phyloP scores from a whole-genome alignment of 2,797 vertebrate species.

The Cynodonichthys magdalenae region DNA sequence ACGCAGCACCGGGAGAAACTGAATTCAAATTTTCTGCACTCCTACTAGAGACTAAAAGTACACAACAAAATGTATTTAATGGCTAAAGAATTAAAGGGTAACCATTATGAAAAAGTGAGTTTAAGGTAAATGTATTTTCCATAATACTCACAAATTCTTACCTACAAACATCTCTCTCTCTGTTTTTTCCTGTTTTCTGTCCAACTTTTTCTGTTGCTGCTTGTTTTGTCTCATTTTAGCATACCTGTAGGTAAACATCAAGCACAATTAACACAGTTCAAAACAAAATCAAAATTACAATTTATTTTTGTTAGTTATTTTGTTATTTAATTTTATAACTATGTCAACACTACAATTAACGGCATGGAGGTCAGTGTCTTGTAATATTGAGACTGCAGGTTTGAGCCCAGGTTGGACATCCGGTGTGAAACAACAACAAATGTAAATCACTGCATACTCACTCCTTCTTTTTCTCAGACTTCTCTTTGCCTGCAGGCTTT shows the following conservation, averaged over 20 bases:
- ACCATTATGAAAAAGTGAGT: background rate
- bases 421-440: background rate
- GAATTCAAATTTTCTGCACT: too few species aligned
- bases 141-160: conserved; percentile 44
- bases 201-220: conserved; percentile 79
- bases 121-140: background rate
- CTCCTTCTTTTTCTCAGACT: conserved; percentile 87
- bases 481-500: conserved; percentile 52
- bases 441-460: conserved; percentile 68
- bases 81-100: too few species aligned
- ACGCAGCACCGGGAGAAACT: too few species aligned
- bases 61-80: too few species aligned
- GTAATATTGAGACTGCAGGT: too few species aligned
- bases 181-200: conserved; percentile 70
- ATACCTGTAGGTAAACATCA: conserved; percentile 70
- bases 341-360: too few species aligned
- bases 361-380: background rate
- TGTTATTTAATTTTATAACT: too few species aligned
- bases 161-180: conserved; percentile 88
- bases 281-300: background rate
- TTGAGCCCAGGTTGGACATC: too few species aligned
- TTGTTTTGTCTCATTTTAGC: conserved; percentile 78
- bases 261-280: background rate
- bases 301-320: too few species aligned
- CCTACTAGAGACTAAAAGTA: too few species aligned